phyloP scores from a whole-genome alignment of 2,888 invertebrate species.

The Cepaea hortensis region DNA sequence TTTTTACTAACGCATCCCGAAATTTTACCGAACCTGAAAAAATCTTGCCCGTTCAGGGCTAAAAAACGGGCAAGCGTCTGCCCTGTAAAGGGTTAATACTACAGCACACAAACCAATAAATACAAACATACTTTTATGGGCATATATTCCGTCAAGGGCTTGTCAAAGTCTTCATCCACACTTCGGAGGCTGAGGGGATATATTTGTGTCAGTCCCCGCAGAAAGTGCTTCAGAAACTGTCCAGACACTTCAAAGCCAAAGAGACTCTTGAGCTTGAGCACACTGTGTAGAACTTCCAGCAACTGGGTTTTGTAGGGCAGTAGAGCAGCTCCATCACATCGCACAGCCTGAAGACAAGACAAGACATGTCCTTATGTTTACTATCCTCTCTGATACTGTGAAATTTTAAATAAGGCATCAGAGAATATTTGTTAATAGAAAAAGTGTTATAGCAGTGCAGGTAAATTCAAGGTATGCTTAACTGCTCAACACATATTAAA shows the following conservation, averaged over 20 bases:
- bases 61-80: no score
- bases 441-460: no score
- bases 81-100: no score
- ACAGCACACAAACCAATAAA: no score
- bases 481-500: no score
- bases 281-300: slow-evolving; percentile 83
- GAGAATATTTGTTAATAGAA: no score
- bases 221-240: slow-evolving; percentile 81
- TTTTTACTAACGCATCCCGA: no score
- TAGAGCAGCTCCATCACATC: slow-evolving; percentile 82
- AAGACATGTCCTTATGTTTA: not conserved
- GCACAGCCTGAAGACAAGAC: slow-evolving; percentile 78
- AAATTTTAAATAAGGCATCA: not conserved
- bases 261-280: slow-evolving; percentile 83
- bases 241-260: slow-evolving; percentile 83
- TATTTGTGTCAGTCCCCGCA: slow-evolving; percentile 80
- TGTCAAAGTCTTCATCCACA: slow-evolving; percentile 80
- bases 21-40: no score
- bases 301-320: slow-evolving; percentile 83
- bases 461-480: no score
- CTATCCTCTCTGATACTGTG: not conserved
- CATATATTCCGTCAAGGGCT: slow-evolving; percentile 83
- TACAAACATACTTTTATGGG: slow-evolving; percentile 80
- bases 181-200: slow-evolving; percentile 82
- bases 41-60: no score